phyloP scores from a whole-genome alignment of 2,797 vertebrate species.

The Syndactyla subalaris region DNA sequence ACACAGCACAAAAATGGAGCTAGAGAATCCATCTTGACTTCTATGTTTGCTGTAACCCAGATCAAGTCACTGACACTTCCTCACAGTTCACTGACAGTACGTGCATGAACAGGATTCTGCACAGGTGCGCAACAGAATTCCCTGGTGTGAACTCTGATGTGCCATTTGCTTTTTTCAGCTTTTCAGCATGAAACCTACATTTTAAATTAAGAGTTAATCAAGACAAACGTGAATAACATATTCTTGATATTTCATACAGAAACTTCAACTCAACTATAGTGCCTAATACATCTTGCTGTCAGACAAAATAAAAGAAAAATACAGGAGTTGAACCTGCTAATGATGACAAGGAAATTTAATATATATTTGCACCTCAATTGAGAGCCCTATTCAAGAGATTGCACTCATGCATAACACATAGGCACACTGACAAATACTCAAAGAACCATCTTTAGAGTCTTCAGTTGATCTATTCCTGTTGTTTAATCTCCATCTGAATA shows the following conservation, averaged over 20 bases:
- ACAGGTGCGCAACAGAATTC: not conserved
- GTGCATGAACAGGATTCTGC: not conserved
- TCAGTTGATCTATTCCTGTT: not conserved
- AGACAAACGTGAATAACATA: not conserved
- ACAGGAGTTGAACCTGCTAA: not conserved
- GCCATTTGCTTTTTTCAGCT: not conserved
- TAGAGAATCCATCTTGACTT: not conserved
- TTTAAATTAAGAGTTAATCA: not conserved
- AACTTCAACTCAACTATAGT: not conserved
- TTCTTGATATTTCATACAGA: not conserved
- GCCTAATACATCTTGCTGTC: not conserved
- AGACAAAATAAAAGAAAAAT: not conserved
- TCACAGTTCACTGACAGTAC: not conserved
- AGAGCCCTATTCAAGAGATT: not conserved
- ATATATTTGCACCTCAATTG: not conserved
- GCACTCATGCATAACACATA: not conserved
- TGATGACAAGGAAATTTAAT: not conserved
- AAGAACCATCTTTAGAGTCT: not conserved
- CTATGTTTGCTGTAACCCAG: not conserved
- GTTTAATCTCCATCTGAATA: not conserved
- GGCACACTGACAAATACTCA: not conserved
- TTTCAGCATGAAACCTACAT: not conserved
- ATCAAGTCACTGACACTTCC: not conserved
- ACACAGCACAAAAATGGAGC: not conserved
- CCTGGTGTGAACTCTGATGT: not conserved